Percentiles rank a stretch among this genome's conserved stretches.
These are phyloP conservation scores for Agapornis canus DNA, from an alignment of 2,797 vertebrate genomes.

Conservation along the genomic window DNA sequence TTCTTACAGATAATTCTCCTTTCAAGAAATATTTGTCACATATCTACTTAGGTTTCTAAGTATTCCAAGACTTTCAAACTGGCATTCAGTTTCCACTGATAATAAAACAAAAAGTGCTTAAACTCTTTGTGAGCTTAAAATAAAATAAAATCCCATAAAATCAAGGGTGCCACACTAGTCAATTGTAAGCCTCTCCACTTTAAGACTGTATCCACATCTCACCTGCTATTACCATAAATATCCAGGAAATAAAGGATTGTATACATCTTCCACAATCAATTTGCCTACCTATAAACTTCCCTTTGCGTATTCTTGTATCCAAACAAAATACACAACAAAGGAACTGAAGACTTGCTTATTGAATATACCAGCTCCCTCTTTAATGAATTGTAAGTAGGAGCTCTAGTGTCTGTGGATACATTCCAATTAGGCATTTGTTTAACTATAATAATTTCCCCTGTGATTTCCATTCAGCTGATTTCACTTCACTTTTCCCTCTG, in stretches of 20 bases:
- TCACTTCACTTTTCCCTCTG: not conserved
- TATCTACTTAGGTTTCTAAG: not conserved
- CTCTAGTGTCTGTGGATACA: not conserved
- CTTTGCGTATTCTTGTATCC: not conserved
- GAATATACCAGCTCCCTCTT: not conserved
- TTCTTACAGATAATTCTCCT: not conserved
- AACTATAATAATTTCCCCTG: not conserved
- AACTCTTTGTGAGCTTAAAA: not conserved
- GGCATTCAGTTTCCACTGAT: not conserved
- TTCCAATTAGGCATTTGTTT: slow-evolving; percentile 26
- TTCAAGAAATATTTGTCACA: not conserved
- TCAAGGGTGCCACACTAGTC: not conserved
- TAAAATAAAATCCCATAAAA: not conserved
- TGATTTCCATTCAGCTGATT: not conserved
- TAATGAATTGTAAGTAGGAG: not conserved
- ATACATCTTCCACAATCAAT: not conserved
- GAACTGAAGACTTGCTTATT: not conserved
- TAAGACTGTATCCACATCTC: not conserved
- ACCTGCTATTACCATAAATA: not conserved
- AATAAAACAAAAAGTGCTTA: not conserved
- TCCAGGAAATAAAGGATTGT: not conserved
- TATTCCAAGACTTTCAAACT: not conserved
- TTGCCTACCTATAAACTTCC: not conserved
- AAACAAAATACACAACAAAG: not conserved
- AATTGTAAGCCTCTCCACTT: not conserved